Conservation (phyloP, 2,888 invertebrate genomes). For the Antheraea assamensis region DNA sequence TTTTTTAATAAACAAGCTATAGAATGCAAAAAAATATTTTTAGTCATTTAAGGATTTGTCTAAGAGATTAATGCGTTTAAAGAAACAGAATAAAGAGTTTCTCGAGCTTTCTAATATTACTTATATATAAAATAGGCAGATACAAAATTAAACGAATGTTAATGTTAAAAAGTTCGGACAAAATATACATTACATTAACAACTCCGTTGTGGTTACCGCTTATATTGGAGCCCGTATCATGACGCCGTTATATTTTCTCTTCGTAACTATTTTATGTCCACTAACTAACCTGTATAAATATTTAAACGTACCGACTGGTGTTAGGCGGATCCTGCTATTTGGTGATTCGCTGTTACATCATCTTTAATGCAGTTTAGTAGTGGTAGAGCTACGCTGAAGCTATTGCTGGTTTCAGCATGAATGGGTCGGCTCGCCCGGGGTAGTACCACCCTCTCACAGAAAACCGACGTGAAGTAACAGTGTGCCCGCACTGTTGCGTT, state of each 20-base stretch:
- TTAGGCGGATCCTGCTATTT: constrained; percentile 61
- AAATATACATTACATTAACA: not conserved
- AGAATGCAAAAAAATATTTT: too few species aligned
- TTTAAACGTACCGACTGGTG: constrained; percentile 51
- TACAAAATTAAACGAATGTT: not conserved
- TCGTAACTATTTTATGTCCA: constrained; percentile 26
- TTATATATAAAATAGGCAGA: not conserved
- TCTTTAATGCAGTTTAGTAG: constrained; percentile 27
- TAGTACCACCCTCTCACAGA: too few species aligned
- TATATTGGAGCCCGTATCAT: constrained; percentile 9
- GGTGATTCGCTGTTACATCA: constrained; percentile 54
- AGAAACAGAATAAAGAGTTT: too few species aligned
- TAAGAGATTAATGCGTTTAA: too few species aligned
- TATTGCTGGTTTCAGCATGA: too few species aligned
- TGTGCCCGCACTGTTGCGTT: too few species aligned
- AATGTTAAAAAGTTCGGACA: not conserved
- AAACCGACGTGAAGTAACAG: too few species aligned
- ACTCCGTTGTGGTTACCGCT: constrained; percentile 7
- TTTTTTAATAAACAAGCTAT: too few species aligned
- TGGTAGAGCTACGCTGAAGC: too few species aligned
- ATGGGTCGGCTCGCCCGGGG: too few species aligned
- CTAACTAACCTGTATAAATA: constrained; percentile 51
- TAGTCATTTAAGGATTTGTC: too few species aligned
- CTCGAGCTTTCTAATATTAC: too few species aligned
- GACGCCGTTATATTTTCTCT: constrained; percentile 30